Percentiles rank a stretch among this genome's conserved stretches.
Evolutionary conservation across 2,888 invertebrate species (phyloP).

Genomic region (Polyommatus iphigenia): DNA sequence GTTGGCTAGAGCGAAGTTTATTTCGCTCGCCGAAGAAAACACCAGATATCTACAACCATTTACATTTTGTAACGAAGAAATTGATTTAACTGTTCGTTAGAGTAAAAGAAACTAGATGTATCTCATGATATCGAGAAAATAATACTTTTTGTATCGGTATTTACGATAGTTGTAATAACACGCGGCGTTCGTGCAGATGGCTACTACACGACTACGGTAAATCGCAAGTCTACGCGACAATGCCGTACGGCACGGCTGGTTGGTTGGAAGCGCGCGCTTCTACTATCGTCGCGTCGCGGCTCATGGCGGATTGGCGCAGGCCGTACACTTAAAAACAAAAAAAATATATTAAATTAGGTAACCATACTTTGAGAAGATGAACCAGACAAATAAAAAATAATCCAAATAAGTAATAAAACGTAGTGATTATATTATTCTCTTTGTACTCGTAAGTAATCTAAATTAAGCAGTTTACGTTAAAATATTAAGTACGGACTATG

Average conservation of each 20-base stretch:
- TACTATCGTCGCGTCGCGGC: constrained; percentile 37
- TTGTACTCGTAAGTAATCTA: too few species aligned
- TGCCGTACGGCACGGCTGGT: constrained; percentile 48
- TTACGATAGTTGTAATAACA: constrained; percentile 50
- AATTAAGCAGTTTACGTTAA: too few species aligned
- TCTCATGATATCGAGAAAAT: constrained; percentile 50
- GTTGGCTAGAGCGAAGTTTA: constrained; percentile 50
- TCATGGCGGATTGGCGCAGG: constrained; percentile 18
- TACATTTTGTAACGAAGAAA: constrained; percentile 45
- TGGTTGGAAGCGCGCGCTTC: constrained; percentile 41
- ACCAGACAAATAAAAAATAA: too few species aligned
- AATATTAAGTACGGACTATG: too few species aligned
- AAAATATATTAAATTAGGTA: too few species aligned
- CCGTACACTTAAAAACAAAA: not conserved
- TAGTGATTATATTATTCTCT: too few species aligned
- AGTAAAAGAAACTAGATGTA: constrained; percentile 40
- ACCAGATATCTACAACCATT: constrained; percentile 44
- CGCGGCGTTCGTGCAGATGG: constrained; percentile 52
- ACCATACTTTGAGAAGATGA: too few species aligned
- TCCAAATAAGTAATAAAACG: too few species aligned
- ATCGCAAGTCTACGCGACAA: constrained; percentile 45
- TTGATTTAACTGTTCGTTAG: constrained; percentile 30
- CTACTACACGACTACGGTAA: constrained; percentile 46
- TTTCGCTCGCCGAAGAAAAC: constrained; percentile 48
- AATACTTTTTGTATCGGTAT: constrained; percentile 44